Evolutionary conservation across 2,888 invertebrate genomes (phyloP), one percentile per base, ranked within the genome.

Genomic region (Helleia helle): DNA sequence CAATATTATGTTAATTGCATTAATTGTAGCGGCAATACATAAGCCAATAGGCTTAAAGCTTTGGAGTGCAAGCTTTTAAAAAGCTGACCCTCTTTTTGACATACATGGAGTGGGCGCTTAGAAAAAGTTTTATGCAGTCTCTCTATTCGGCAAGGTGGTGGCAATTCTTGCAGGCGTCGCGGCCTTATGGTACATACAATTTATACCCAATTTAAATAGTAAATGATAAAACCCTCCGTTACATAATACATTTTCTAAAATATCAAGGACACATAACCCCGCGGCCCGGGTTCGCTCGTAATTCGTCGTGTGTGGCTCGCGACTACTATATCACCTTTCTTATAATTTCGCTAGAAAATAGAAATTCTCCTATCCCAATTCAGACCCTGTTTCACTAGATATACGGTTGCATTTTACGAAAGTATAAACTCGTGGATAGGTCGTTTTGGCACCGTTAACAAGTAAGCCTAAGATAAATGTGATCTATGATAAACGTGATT

Each of bases 401-500:
- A 56, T 60, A 62, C 51, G 52, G 62, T 55, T 45, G 36, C 52
- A 41, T 53, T 48, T 71, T 15, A 5, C 22, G 31, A 40, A 25
- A 54, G 48, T 7, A 13, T 8, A 29, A 44, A 22, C 5, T 7
- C 17, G 36, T 9, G 51, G 47, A 58, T 71, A 58, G 2, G 49
- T 18, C 58, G 22, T 56, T 66, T 44, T 48, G n/a, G 2, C 9
- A 15, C 31, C 40, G 38, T 44, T 44, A 41, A 54, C 59, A 59
- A 68, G 62, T 70, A 73, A 73, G 71, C 73, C 77, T 77, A 75
- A 75, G 76, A 79, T 75, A 71, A 79, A 72, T 73, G 81, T 80
- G 80, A 81, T 81, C 73, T 79, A 81, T 79, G 81, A 81, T 79
- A 75, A 77, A 75, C 77, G 74, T 76, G 81, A 79, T 80, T 83